A percentile compares a stretch with the other conserved stretches of the same genome.
phyloP scores from a whole-genome alignment of 2,797 vertebrate genomes.

The Alosa sapidissima region DNA sequence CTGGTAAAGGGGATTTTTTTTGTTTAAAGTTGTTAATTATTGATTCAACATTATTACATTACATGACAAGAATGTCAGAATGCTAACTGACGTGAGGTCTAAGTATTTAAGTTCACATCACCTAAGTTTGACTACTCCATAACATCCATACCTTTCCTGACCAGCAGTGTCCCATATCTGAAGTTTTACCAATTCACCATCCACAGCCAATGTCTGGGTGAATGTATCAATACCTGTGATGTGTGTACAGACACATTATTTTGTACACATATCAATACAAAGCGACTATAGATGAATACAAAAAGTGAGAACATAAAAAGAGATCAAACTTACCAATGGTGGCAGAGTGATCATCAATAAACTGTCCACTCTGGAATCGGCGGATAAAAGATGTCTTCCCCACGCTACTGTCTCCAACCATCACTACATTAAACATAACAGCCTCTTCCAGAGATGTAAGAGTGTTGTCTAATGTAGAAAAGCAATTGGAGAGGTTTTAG shows the following conservation, averaged over 20 bases:
- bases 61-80: too few species aligned
- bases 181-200: conserved; percentile 77
- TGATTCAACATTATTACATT: neutral
- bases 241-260: neutral
- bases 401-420: conserved; percentile 86
- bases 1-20: neutral
- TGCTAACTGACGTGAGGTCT: neutral
- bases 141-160: conserved; percentile 82
- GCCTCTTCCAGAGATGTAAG: conserved; percentile 55
- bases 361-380: conserved; percentile 75
- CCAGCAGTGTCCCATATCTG: conserved; percentile 96
- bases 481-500: conserved; percentile 20
- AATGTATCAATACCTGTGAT: conserved; percentile 85
- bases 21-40: neutral
- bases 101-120: neutral
- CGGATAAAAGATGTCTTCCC: conserved; percentile 92
- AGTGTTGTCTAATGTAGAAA: conserved; percentile 38
- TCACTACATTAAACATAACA: conserved; percentile 81
- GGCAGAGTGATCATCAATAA: conserved; percentile 65
- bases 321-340: conserved; percentile 81
- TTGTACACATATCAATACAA: neutral
- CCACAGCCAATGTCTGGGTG: conserved; percentile 79
- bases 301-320: conserved; percentile 22
- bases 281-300: neutral
- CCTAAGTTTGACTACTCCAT: neutral